Percentiles rank a stretch among this genome's conserved stretches.
Evolutionary conservation across 2,888 invertebrate genomes (phyloP).

Genomic region (Cephus pygmeus): DNA sequence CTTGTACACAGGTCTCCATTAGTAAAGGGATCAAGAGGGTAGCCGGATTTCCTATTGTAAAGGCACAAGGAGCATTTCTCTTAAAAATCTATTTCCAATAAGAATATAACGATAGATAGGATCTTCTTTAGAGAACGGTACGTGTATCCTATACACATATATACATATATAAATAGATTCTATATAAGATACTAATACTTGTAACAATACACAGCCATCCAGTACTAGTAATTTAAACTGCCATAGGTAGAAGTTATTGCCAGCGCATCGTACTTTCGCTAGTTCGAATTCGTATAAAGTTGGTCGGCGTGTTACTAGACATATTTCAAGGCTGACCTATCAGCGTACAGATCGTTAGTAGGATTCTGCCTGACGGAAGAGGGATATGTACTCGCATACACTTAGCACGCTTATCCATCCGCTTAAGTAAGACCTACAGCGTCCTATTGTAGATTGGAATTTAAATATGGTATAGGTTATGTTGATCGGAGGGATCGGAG

Average conservation of each 20-base stretch:
- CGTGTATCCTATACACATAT: too few relatives aligned
- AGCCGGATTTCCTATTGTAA: background rate
- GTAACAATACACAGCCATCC: background rate
- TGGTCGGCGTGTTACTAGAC: conserved; percentile 21
- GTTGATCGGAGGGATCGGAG: background rate
- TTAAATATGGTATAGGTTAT: background rate
- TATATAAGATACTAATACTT: background rate
- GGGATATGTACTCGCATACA: conserved; percentile 49
- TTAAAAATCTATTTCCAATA: background rate
- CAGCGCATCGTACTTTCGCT: background rate
- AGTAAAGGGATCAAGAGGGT: background rate
- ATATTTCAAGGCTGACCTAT: conserved; percentile 41
- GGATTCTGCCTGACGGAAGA: conserved; percentile 45
- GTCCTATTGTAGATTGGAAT: background rate
- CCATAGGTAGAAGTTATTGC: background rate
- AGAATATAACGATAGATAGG: background rate
- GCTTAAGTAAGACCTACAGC: conserved; percentile 41
- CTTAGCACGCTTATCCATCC: conserved; percentile 61
- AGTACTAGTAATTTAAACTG: background rate
- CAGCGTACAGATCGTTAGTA: conserved; percentile 27
- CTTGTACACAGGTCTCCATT: background rate
- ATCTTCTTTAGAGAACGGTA: background rate
- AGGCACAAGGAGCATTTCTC: background rate
- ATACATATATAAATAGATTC: too few relatives aligned
- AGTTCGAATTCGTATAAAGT: background rate